Evolutionary conservation across 2,888 invertebrate genomes (phyloP), one percentile per base, ranked within the genome.

Genomic region (Eutolmus rufibarbis): DNA sequence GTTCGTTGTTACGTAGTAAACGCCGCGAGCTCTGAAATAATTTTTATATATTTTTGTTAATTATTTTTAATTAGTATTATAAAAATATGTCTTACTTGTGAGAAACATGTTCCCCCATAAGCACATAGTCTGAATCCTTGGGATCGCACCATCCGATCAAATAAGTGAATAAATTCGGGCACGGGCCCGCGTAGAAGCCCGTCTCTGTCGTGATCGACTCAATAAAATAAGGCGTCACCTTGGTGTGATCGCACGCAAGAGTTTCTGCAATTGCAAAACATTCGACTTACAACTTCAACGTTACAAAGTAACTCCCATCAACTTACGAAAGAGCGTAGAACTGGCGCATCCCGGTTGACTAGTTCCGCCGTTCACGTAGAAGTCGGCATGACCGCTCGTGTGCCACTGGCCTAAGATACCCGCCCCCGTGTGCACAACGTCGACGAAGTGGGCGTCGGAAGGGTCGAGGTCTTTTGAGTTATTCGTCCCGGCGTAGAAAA

Each of bases 341-440:
- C 96, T 96, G 3, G 96, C 96, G 91, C 97, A 97, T 88, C 97
- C 97, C 0, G 97, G 97, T 90, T 97, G 97, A 90, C 97, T 96
- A 46, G 97, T 97, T 34, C 97, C 93, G 0, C 97, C 97, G 90
- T 97, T 97, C 81, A 97, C 96, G 92, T 97, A 97, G 92, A 97
- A 97, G 91, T 97, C 97, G 0, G 96, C 97, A 91, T 97, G 97
- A 0, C 97, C 97, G 89, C 96, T 97, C 0, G 97, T 97, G 3
- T 97, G 97, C 97, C 97, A 97, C 91, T 97, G 97, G 0, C 97
- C 97, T 37, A 97, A 93, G 89, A 97, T 96, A 0, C 97, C 97
- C 0, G 97, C 97, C 0, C 97, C 97, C 0, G 97, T 97, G 91
- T 97, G 97, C 37, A 97, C 91, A 87, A 96, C 95, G 91, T 97